Evolutionary conservation across 2,888 invertebrate genomes (phyloP), one percentile per base, ranked within the genome.

Genomic region (Hirtodrosophila duncani): DNA sequence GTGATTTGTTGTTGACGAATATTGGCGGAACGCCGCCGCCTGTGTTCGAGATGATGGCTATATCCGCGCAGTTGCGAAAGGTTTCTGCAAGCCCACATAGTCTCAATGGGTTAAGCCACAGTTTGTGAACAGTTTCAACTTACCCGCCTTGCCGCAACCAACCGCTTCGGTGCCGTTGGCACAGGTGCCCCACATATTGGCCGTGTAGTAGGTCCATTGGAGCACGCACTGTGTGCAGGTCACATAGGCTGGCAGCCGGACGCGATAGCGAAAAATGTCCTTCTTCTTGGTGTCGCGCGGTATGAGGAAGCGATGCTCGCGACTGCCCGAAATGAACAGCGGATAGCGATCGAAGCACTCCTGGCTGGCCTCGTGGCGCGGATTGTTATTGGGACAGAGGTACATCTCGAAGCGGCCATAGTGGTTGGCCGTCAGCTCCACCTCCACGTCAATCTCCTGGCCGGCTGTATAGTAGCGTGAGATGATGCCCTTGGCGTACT

Each of bases 191-290:
- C 96, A 97, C 91, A 95, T 95, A 83, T 97, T 97, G 44, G 84
- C 84, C 13, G 96, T 95, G 68, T 92, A 93, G 85, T 96, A 97
- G 48, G 92, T 95, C 97, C 97, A 97, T 83, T 96, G 96, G n/a
- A 97, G 84, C 3, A 97, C 94, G 81, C 97, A 97, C 74, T 95
- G 95, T 0, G 93, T 92, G 80, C 96, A 97, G 0, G 94, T 94
- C 2, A 97, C 85, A 75, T 93, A 94, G 0, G 94, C 89, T 0
- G 97, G 97, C 37, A 97, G 88, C 2, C 91, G 89, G 0, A 96
- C 94, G 60, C 91, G 89, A 84, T 95, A 94, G 45, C 91, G 89
- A 69, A 91, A 91, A 17, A 86, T 85, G 18, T 86, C 91, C 82
- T 91, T 91, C 87, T 93, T 93, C 37, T 90, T 91, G 2, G 92